Base-by-base conservation (phyloP, 2,888 invertebrate genomes). In the Perizoma affinitatum region DNA sequence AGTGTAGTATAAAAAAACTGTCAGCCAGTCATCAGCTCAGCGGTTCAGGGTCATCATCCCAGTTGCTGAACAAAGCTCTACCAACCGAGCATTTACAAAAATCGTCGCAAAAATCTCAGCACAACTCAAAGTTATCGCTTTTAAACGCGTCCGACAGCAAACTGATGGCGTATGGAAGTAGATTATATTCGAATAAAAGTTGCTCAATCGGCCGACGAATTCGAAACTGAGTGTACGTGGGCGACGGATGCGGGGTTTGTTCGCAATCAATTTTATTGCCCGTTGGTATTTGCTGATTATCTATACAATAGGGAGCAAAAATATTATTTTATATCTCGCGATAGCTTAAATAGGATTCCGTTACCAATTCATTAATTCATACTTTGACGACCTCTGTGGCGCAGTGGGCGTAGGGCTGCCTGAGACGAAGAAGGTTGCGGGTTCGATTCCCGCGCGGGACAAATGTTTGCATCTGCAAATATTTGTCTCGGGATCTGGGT, bases 211-310 rank as follows among this genome's bases (percentile, higher is more conserved):
- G 68, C 69, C 59, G 71, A 71, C 71, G 72, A 73, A 75, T 65
- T 66, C 68, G 66, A 65, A 55, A 58, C 61, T 8, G 66, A 50
- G 54, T 45, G 63, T 61, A 76, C 75, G 82, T 80, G 75, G 82
- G 82, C 82, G 76, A 82, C 83, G 87, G 87, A 87, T 80, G 83
- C 74, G 58, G 75, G 71, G 82, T 78, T 83, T 83, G 82, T 78
- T 79, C 70, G 75, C 84, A 83, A 84, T 88, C 87, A 86, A 86
- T 87, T 87, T 83, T 83, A 86, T 87, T 73, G 83, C 79, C 75
- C 71, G 78, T 78, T 80, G 79, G 80, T 83, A 85, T 86, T 82
- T 70, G 79, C 78, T 79, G 75, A 74, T 82, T 80, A 78, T 82
- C 73, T 77, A 70, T 83, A 78, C 78, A 83, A 72, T 77, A 64